Base-by-base conservation (phyloP, 2,113 vertebrate species). In the Xenopus laevis region DNA sequence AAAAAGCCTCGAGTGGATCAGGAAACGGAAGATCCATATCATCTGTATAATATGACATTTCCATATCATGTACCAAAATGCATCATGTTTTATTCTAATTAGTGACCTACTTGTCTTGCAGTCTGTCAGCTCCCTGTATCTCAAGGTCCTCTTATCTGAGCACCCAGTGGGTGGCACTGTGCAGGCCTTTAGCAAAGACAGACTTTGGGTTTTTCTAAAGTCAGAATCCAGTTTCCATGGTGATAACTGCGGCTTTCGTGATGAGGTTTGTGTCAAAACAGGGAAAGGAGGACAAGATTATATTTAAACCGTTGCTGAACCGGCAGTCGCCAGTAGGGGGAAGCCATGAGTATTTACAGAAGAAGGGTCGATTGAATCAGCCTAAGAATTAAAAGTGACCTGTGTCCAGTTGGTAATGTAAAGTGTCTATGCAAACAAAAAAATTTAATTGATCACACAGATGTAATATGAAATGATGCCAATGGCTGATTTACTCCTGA, bases 221-320 rank as follows among this genome's bases (percentile, higher is more conserved):
- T 87, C 86, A 84, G 65, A 64, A 81, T 80, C 88, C 87, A 83
- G 96, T 99, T 96, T 92, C 94, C 89, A 96, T 95, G 91, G 94
- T 83, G 89, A 98, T 91, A 80, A 65, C 79, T 90, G 85, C 84
- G 82, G 85, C 79, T 87, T 86, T 87, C 81, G 80, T 82, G 63
- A 73, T 55, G 15, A 71, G 27, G 78, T 80, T 83, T 75, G 71
- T 78, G 74, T 73, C 40, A 6, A 81, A 83, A 80, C 46, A 68
- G 8, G 15, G 72, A 79, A 81, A 75, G 81, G 84, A 86, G 88
- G 87, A 85, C 86, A 84, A 82, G 78, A 44, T 72, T 84, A 76
- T 58, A 71, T 87, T 80, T 63, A 77, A 69, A 40, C 73, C 52
- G 68, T 59, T 46, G 52, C 78, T 23, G 71, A 69, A 53, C 40